Base-by-base conservation (phyloP, 2,113 vertebrate species). In the Apodemus sylvaticus region DNA sequence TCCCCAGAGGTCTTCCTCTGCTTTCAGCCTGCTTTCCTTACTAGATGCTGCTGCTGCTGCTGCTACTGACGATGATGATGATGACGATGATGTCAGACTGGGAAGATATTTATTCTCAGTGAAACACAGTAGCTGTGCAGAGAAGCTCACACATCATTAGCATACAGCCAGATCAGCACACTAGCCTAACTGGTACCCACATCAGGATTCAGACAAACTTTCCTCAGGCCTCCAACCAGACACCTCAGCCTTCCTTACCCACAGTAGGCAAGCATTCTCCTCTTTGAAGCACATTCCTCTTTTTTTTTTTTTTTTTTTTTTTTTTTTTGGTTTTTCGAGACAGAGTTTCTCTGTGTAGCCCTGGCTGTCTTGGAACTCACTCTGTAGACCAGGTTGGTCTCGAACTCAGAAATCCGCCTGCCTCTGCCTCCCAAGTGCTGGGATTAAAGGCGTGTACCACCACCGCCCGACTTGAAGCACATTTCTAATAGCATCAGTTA, bases 51-150 rank as follows among this genome's bases (percentile, higher is more conserved):
- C 26, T 64, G 70, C 70, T 22, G 70, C 17, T 26, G 71, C 9
- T 19, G 36, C 5, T 17, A 14, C 48, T 45, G 81, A 45, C 51
- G 64, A 17, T 2, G 3, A 19, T 68, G 70, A n/a, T 7, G 70
- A n/a, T 71, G 77, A 58, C 5, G 9, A 55, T n/a, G 22, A 58
- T 14, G 36, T 60, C 22, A 24, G 55, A 26, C 20, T 42, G 81
- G n/a, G 39, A 51, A 26, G 55, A 48, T 83, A 77, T 55, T 77
- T 79, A 77, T 93, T 90, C 94, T 90, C 16, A 74, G 70, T 77
- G 74, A 91, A 26, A 8, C 66, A 62, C 77, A 78, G 81, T 71
- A 94, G 36, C 62, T 73, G 8, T 10, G 7, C 10, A 42, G 60
- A 89, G 77, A 71, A 90, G 53, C 7, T 0, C 53, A 36, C 42